Base-by-base conservation (phyloP, 2,888 invertebrate species). In the Caradrina kadenii region DNA sequence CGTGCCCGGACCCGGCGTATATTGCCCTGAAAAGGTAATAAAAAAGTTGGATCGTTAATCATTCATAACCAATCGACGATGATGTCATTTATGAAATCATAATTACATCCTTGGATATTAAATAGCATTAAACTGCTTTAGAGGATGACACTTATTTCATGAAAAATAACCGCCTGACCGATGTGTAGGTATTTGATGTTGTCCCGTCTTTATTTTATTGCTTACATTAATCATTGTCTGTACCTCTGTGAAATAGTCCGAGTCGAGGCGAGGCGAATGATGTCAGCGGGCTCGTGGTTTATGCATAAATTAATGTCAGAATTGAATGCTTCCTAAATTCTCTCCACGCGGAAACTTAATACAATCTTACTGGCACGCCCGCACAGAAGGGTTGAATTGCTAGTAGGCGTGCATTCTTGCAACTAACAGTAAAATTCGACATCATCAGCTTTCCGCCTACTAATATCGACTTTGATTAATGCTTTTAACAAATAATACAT, bases 1-100 rank as follows among this genome's bases (percentile, higher is more conserved):
- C 13, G 92, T 96, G 0, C 96, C 96, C 0, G 96, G 97, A 31
- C 97, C 97, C 0, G 97, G 97, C 35, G 96, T 96, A 6, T 97
- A 97, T 86, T 94, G 96, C 65, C 96, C 97, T 0, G 97, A 97
- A 88, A 97, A 97, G 92, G 95, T 95, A 91, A 71, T 62, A 63
- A 50, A 63, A 52, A 56, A 54, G 15, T 22, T 42, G 15, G n/a
- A 21, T 26, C 45, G 21, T 62, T 42, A 42, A 10, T n/a, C 4
- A 42, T n/a, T 48, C n/a, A 52, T 61, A 26, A 52, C 19, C 39
- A 79, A 60, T 61, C 66, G 45, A 53, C 52, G 50, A 76, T 82
- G 78, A 83, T 83, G 80, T 86, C 81, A 86, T 62, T 65, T 76
- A 83, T 69, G 73, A 65, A 63, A 63, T 70, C 72, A 73, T 66